phyloP scores from a whole-genome alignment of 2,797 vertebrate species.

The Melanotaenia maccullochi region DNA sequence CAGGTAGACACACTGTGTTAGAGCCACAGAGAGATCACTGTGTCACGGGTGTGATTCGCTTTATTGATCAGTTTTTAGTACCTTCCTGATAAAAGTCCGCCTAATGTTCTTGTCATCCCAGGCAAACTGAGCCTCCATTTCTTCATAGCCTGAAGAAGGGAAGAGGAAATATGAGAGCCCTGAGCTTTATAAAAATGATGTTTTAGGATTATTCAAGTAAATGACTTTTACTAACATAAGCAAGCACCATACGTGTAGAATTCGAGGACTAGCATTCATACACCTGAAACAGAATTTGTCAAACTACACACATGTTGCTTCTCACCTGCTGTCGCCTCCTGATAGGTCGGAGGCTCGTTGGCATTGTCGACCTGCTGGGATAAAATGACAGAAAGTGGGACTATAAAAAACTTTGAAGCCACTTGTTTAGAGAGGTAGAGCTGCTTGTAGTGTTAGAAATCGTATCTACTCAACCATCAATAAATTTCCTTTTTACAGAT shows the following conservation, averaged over 20 bases:
- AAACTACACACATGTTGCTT: not conserved
- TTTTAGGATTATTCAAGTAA: not conserved
- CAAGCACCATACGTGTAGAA: not conserved
- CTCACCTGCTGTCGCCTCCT: conserved; percentile 90
- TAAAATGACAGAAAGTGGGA: not conserved
- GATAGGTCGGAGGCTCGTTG: conserved; percentile 89
- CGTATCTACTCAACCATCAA: not conserved
- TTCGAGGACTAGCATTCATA: not conserved
- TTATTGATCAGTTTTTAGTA: conserved; percentile 45
- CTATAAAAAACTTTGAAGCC: not conserved
- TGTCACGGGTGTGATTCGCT: not conserved
- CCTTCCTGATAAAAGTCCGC: conserved; percentile 93
- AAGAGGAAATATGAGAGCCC: not conserved
- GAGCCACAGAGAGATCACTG: not conserved
- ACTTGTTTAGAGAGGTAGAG: not conserved
- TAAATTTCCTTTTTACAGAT: not conserved
- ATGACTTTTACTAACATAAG: not conserved
- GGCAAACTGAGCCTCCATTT: conserved; percentile 88
- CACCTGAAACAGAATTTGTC: not conserved
- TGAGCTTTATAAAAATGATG: not conserved
- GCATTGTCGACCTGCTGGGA: conserved; percentile 82
- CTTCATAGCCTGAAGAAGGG: conserved; percentile 78
- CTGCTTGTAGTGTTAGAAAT: not conserved
- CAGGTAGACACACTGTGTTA: conserved; percentile 2
- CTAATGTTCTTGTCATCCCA: conserved; percentile 91